Percentiles rank a stretch among this genome's conserved stretches.
Evolutionary conservation across 2,113 vertebrate genomes (phyloP).

Genomic region (Oceanodroma tethys): DNA sequence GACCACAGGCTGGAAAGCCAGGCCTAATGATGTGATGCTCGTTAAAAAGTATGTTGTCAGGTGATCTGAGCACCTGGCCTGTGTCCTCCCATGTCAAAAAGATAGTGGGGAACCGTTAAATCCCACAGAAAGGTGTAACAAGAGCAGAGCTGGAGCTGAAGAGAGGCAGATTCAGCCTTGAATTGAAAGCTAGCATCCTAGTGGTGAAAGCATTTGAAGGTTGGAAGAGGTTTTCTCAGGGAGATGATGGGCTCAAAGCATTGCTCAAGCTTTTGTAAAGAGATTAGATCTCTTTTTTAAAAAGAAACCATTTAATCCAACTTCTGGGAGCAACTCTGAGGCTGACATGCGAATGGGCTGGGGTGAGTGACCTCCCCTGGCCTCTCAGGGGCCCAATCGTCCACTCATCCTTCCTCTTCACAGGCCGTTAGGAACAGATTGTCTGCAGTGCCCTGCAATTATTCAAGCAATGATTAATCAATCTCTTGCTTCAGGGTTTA

Average conservation of each 20-base stretch:
- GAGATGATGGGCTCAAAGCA: not conserved
- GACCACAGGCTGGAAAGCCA: not conserved
- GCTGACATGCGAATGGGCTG: not conserved
- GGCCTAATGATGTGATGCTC: not conserved
- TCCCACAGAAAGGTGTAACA: not conserved
- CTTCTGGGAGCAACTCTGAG: not conserved
- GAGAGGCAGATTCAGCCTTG: not conserved
- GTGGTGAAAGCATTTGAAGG: not conserved
- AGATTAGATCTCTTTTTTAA: not conserved
- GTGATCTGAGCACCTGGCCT: not conserved
- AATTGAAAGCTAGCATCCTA: not conserved
- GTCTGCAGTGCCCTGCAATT: slow-evolving; percentile 19
- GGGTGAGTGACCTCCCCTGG: not conserved
- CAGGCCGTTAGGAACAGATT: not conserved
- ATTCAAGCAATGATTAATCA: slow-evolving; percentile 19
- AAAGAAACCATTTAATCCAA: not conserved
- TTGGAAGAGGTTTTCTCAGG: not conserved
- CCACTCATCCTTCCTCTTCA: not conserved
- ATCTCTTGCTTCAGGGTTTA: not conserved
- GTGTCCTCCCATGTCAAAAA: not conserved
- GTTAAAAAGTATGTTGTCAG: not conserved
- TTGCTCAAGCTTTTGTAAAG: not conserved
- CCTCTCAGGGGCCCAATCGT: not conserved
- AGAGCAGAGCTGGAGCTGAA: not conserved
- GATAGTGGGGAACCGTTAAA: not conserved